Evolutionary conservation across 2,113 vertebrate species (phyloP), one percentile per base, ranked within the genome.

Genomic region (Podarcis muralis): DNA sequence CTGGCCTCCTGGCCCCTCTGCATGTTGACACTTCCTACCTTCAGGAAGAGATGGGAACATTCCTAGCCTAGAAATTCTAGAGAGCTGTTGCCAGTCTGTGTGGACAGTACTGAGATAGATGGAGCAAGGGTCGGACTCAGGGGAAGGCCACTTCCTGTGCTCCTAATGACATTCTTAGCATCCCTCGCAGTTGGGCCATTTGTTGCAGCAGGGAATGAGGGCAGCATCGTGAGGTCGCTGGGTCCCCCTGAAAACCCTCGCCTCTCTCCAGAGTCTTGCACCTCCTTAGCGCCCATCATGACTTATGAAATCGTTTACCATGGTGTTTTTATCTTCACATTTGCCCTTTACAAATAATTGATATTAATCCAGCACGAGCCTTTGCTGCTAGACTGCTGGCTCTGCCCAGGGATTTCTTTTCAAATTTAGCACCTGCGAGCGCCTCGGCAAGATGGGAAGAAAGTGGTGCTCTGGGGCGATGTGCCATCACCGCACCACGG

Each of bases 271-370:
- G 48, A 53, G 2, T 53, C 27, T 57, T 79, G 57, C 77, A 65
- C 82, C 37, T 5, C 20, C 53, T 88, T 72, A 62, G 27, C 13
- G 15, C 18, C 59, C 35, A 32, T 15, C 2, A 37, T 53, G 68
- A 30, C n/a, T 59, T 74, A 57, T 75, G 8, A 57, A 32, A 23
- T 83, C 12, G 9, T 37, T 59, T 20, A 35, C 87, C 62, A 82
- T 32, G 32, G 32, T 27, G 37, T 1, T 69, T 82, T 82, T 69
- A 40, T 59, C 81, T 68, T 83, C 80, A 37, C 2, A 18, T 74
- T 79, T 78, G 62, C 3, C 32, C 85, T 35, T 90, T 91, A 72
- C 57, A 89, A 81, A 89, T 85, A 89, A 85, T 89, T 89, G 85
- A 85, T 65, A 85, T 37, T 89, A 85, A 81, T 80, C 78, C 13